Percentiles rank a stretch among this genome's conserved stretches.
Evolutionary conservation across 2,797 vertebrate genomes (phyloP).

Genomic region (Crotalus adamanteus): DNA sequence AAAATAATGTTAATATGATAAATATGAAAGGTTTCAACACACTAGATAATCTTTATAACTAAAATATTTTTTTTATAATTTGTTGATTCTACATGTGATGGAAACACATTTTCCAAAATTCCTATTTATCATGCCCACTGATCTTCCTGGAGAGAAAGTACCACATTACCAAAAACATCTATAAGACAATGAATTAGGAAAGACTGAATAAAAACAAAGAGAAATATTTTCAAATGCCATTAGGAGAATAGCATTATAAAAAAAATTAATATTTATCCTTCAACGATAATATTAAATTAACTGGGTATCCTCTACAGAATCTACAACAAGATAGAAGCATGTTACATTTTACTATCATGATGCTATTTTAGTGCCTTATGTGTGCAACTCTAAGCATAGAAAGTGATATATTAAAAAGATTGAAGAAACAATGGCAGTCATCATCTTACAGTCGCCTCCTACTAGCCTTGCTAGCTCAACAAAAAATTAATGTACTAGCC

Average conservation of each 20-base stretch:
- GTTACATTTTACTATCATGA: constrained; percentile 20
- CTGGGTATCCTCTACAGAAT: constrained; percentile 83
- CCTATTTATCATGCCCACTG: not conserved
- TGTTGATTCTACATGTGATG: not conserved
- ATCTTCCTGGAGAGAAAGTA: not conserved
- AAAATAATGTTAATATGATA: not conserved
- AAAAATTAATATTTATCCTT: constrained; percentile 84
- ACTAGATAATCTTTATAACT: not conserved
- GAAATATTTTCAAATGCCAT: not conserved
- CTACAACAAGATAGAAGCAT: constrained; percentile 81
- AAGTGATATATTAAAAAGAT: not conserved
- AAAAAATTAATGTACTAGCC: not conserved
- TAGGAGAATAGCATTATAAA: constrained; percentile 83
- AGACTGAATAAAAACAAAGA: not conserved
- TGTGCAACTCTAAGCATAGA: not conserved
- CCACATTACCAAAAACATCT: not conserved
- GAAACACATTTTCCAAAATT: not conserved
- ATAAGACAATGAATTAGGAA: not conserved
- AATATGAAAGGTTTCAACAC: not conserved
- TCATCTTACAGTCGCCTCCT: not conserved
- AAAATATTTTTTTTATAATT: not conserved
- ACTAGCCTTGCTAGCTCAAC: not conserved
- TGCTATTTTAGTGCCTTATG: not conserved
- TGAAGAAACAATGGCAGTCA: too few relatives aligned
- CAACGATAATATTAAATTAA: constrained; percentile 92